A percentile compares a stretch with the other conserved stretches of the same genome.
phyloP scores from a whole-genome alignment of 2,797 vertebrate genomes.

The Xerus rutilus region DNA sequence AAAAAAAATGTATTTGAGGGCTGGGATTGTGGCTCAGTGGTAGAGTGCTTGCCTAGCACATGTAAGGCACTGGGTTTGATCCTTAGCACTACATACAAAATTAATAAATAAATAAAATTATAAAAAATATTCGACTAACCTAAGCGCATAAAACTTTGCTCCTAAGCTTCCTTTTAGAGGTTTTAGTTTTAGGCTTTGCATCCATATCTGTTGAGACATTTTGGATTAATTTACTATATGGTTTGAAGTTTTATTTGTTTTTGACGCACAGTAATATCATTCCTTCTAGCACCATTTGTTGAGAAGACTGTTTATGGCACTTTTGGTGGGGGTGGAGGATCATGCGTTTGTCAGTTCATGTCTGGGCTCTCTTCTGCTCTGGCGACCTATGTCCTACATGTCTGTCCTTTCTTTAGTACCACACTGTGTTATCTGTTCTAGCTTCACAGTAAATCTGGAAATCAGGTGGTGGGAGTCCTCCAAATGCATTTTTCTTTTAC shows the following conservation, averaged over 20 bases:
- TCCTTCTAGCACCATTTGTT: background rate
- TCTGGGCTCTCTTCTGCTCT: background rate
- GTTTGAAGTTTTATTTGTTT: background rate
- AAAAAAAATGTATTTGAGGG: too few relatives aligned
- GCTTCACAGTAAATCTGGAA: background rate
- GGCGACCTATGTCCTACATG: background rate
- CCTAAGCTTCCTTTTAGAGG: background rate
- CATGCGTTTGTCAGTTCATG: background rate
- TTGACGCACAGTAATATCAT: background rate
- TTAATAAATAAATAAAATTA: too few relatives aligned
- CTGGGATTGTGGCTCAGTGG: too few relatives aligned
- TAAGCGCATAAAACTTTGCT: conserved; percentile 16
- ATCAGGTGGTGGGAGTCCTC: background rate
- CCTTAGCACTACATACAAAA: too few relatives aligned
- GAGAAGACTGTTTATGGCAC: conserved; percentile 9
- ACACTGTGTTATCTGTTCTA: background rate
- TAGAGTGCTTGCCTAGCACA: too few relatives aligned
- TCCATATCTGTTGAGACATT: background rate
- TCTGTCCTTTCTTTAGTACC: background rate
- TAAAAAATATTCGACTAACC: background rate
- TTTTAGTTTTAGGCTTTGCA: background rate
- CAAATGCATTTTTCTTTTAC: background rate
- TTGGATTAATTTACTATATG: background rate
- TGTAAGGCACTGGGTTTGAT: too few relatives aligned
- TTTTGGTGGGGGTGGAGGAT: background rate